Conservation (phyloP, 1,140 invertebrate genomes). For the Euglossa dilemma region DNA sequence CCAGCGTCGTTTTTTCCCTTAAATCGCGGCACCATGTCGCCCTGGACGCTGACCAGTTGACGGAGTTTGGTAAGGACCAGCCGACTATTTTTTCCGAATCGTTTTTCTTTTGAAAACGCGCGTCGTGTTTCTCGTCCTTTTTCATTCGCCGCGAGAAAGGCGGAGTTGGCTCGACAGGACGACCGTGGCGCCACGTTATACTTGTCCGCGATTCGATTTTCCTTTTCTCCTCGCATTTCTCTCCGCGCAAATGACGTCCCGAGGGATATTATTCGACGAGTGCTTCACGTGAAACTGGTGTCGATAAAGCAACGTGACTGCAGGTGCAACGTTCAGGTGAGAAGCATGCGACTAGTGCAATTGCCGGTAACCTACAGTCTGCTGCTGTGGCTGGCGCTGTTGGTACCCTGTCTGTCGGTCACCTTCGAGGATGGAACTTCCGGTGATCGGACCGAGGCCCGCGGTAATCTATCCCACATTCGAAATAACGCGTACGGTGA, state of each 20-base stretch:
- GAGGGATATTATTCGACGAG: background rate
- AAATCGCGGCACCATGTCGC: constrained; percentile 33
- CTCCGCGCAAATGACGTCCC: no score
- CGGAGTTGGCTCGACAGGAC: background rate
- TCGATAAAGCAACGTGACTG: constrained; percentile 36
- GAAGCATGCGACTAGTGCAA: constrained; percentile 71
- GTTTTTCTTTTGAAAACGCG: background rate
- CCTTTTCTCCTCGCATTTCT: background rate
- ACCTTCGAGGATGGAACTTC: constrained; percentile 72
- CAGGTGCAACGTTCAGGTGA: constrained; percentile 52
- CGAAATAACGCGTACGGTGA: background rate
- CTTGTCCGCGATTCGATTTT: background rate
- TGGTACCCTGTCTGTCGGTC: constrained; percentile 66
- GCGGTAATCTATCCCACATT: constrained; percentile 68
- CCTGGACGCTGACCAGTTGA: constrained; percentile 26
- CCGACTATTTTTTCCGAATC: background rate
- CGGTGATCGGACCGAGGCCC: constrained; percentile 58
- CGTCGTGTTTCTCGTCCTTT: no score
- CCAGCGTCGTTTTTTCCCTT: constrained; percentile 4
- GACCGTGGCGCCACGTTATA: no score
- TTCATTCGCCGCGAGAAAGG: no score
- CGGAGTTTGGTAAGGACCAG: constrained; percentile 46
- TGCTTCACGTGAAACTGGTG: background rate
- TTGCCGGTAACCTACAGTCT: constrained; percentile 71
- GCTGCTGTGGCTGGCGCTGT: constrained; percentile 63